Percentiles rank a stretch among this genome's conserved stretches.
phyloP scores from a whole-genome alignment of 2,888 invertebrate species.

The Athalia rosae region DNA sequence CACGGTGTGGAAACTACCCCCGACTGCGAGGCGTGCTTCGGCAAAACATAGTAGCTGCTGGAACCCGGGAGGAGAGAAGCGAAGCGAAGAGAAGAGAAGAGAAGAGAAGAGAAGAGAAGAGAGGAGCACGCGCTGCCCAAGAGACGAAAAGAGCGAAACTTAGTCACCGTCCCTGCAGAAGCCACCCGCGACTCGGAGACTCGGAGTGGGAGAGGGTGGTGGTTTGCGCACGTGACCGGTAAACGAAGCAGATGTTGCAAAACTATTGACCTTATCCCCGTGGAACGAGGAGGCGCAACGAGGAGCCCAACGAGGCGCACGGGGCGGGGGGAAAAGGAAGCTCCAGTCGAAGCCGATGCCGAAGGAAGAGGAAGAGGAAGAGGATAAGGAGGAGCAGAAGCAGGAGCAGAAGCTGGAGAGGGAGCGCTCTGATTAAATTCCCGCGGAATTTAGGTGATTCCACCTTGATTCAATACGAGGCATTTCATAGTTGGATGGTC shows the following conservation, averaged over 20 bases:
- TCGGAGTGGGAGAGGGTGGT: not conserved
- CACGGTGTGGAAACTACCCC: too few relatives aligned
- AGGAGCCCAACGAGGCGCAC: constrained; percentile 41
- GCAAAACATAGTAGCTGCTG: not conserved
- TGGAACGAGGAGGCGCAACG: constrained; percentile 47
- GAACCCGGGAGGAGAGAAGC: constrained; percentile 6
- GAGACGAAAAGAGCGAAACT: constrained; percentile 56
- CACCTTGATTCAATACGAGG: constrained; percentile 66
- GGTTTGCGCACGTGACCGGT: constrained; percentile 62
- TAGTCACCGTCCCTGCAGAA: constrained; percentile 51
- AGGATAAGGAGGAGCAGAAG: constrained; percentile 46
- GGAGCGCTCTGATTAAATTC: constrained; percentile 68
- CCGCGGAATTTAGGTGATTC: constrained; percentile 65
- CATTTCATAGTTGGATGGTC: constrained; percentile 66
- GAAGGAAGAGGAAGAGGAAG: constrained; percentile 40
- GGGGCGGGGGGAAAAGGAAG: constrained; percentile 41
- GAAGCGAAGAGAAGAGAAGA: not conserved
- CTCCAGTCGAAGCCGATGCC: constrained; percentile 18
- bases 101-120: constrained; percentile 41
- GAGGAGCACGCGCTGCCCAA: constrained; percentile 43
- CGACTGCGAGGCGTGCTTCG: too few relatives aligned
- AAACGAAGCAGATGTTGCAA: constrained; percentile 58
- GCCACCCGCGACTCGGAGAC: constrained; percentile 13
- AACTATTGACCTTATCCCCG: constrained; percentile 59
- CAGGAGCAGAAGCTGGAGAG: constrained; percentile 31